Evolutionary conservation across 1,140 invertebrate genomes (phyloP).

Genomic region (Aporrectodea caliginosa): DNA sequence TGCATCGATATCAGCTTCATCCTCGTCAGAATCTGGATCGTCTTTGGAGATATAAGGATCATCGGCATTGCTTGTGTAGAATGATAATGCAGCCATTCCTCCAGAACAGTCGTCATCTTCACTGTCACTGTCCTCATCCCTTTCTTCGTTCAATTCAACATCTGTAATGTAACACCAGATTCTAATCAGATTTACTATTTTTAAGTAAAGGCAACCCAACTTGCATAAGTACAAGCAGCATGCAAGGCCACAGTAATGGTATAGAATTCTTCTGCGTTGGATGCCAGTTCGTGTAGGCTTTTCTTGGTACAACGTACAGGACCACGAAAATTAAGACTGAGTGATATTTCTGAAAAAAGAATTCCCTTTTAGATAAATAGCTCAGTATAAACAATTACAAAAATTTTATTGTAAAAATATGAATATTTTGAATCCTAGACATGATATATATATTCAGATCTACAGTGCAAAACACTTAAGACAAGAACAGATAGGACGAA

Average conservation of each 20-base stretch:
- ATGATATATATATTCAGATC: too few species aligned
- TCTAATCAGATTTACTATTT: not conserved
- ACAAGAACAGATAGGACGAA: too few species aligned
- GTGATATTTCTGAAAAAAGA: too few species aligned
- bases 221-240: not conserved
- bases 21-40: constrained; percentile 62
- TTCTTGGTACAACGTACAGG: too few species aligned
- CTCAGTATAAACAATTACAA: too few species aligned
- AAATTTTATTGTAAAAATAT: too few species aligned
- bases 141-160: constrained; percentile 12
- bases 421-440: too few species aligned
- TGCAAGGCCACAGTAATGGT: not conserved
- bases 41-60: constrained; percentile 62
- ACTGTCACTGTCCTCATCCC: constrained; percentile 31
- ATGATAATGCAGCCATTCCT: constrained; percentile 56
- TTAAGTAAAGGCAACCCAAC: not conserved
- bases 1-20: constrained; percentile 77
- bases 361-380: too few species aligned
- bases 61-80: constrained; percentile 58
- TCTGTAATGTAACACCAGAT: not conserved
- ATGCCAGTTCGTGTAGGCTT: too few species aligned
- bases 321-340: too few species aligned
- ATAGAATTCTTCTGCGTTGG: not conserved
- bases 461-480: too few species aligned
- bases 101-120: constrained; percentile 43